phyloP scores from a whole-genome alignment of 2,113 vertebrate species.

The Cyanoderma ruficeps region DNA sequence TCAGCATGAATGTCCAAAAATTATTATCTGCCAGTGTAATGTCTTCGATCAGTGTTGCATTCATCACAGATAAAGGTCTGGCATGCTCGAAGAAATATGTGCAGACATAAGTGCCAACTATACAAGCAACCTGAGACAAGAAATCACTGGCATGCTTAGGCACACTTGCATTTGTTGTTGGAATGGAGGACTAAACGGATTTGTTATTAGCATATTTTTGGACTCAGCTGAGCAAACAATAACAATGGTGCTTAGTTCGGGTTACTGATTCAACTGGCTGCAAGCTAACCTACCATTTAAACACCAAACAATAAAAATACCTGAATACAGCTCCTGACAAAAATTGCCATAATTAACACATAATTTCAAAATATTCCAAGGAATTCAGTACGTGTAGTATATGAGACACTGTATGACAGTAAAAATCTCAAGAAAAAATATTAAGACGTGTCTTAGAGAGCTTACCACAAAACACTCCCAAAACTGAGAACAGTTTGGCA shows the following conservation, averaged over 20 bases:
- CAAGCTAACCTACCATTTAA: not conserved
- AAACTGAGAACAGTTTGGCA: not conserved
- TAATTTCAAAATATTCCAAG: not conserved
- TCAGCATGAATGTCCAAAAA: not conserved
- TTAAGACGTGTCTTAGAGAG: not conserved
- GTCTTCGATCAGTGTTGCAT: not conserved
- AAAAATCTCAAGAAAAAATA: not conserved
- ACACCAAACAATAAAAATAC: not conserved
- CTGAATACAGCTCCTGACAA: not conserved
- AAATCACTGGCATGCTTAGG: not conserved
- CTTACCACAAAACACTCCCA: not conserved
- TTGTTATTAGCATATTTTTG: not conserved
- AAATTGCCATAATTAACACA: fast-evolving
- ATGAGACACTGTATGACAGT: not conserved
- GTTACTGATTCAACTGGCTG: not conserved
- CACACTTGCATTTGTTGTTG: not conserved
- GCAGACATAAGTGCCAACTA: not conserved
- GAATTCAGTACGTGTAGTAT: not conserved
- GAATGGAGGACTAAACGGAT: not conserved
- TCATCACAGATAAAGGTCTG: not conserved
- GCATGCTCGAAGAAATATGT: not conserved
- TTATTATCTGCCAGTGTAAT: not conserved
- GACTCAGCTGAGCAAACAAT: not conserved
- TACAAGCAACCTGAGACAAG: not conserved
- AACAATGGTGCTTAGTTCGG: not conserved